Evolutionary conservation across 37 sponge, comb jelly and placozoan species (phyloP), one percentile per base, ranked within the genome.

Genomic region (Theonella swinhoei): DNA sequence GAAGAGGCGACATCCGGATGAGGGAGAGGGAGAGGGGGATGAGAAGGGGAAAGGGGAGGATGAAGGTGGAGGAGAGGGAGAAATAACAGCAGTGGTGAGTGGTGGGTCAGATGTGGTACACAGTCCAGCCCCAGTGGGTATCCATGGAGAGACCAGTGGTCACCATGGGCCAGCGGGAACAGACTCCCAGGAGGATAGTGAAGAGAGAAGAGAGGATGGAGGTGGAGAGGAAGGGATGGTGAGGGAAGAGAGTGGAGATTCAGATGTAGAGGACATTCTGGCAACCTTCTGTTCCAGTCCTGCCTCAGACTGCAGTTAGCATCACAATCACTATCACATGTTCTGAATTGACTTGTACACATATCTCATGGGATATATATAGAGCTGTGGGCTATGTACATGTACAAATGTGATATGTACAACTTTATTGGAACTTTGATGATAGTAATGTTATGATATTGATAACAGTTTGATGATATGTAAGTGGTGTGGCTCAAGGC

Each of bases 31-130:
- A 7, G 23, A 26, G 28, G 29, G n/a, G 75, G 38, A 22, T 2
- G 54, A 9, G 26, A 42, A 20, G 39, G 39, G 42, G 58, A 3
- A 26, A 36, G 75, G 75, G 3, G 30, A 62, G 32, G 42, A 26
- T 20, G 61, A 4, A 62, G n/a, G 29, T 26, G 35, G 31, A 25
- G 62, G 26, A 31, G 76, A 23, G 76, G 37, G 25, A 37, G 62
- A 2, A 34, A 37, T 2, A 70, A 58, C 5, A 20, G 61, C 54
- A 47, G 54, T 47, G 68, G 80, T 30, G 25, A 24, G 38, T 23
- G 61, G 78, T 64, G 78, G 78, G 32, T 25, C 34, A 59, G 61
- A 29, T 19, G 26, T 72, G 73, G 39, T 72, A 42, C 42, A 42
- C 25, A 43, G 23, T 39, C 42, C 39, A 1, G 39, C 73, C 3